Percentiles rank a stretch among this genome's conserved stretches.
Conservation (phyloP, 2,113 vertebrate species). For the Phalacrocorax aristotelis region DNA sequence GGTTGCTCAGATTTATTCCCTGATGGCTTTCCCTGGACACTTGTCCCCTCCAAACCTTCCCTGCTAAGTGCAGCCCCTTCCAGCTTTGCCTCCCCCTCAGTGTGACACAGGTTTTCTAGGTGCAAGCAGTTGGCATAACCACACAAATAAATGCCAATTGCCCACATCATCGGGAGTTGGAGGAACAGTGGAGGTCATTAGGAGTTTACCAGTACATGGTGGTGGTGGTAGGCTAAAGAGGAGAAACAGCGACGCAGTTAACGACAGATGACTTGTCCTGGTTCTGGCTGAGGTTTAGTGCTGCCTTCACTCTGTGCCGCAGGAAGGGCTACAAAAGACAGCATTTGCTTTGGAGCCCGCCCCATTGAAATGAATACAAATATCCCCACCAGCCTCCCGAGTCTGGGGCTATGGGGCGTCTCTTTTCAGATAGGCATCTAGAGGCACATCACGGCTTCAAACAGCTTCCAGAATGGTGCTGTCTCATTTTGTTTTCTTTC, state of each 20-base stretch:
- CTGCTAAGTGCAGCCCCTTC: neutral
- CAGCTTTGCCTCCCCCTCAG: neutral
- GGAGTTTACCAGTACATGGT: neutral
- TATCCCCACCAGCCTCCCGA: neutral
- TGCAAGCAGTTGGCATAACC: neutral
- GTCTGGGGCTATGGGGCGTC: neutral
- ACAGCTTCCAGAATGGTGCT: neutral
- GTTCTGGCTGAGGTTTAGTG: neutral
- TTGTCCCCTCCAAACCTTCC: neutral
- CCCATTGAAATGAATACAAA: neutral
- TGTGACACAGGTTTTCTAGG: neutral
- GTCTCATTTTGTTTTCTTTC: neutral
- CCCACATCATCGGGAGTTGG: neutral
- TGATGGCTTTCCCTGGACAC: neutral
- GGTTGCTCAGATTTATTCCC: neutral
- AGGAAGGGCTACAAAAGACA: neutral
- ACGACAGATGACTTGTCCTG: neutral
- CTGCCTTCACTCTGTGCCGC: rapidly evolving
- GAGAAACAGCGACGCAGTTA: neutral
- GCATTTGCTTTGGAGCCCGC: rapidly evolving
- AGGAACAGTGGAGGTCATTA: neutral
- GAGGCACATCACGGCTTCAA: neutral
- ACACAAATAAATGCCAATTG: neutral
- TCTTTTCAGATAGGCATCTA: neutral
- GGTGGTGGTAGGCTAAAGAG: neutral